Percentiles rank a stretch among this genome's conserved stretches.
Evolutionary conservation across 2,888 invertebrate genomes (phyloP).

Genomic region (Amiota communis): DNA sequence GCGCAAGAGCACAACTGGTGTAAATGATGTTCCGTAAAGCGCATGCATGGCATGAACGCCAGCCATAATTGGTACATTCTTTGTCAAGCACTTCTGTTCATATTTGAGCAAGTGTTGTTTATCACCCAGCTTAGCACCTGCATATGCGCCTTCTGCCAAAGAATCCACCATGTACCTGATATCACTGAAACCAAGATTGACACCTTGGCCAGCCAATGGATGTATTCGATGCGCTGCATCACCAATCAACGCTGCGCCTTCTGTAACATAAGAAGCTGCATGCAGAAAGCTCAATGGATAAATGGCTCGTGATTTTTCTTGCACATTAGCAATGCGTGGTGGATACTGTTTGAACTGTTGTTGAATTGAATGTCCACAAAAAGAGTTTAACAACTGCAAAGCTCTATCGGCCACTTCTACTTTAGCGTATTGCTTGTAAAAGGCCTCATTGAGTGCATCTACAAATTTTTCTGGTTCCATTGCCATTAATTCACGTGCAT

Average conservation of each 20-base stretch:
- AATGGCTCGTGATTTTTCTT: conserved; percentile 79
- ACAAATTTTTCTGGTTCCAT: conserved; percentile 87
- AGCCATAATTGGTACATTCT: conserved; percentile 91
- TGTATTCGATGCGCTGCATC: conserved; percentile 94
- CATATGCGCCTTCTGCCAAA: conserved; percentile 80
- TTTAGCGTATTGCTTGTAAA: conserved; percentile 74
- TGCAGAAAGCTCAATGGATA: conserved; percentile 96
- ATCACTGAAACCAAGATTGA: conserved; percentile 98
- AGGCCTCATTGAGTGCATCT: conserved; percentile 88
- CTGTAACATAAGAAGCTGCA: conserved; percentile 87
- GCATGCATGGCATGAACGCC: conserved; percentile 90
- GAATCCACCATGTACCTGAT: conserved; percentile 82
- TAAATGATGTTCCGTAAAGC: conserved; percentile 83
- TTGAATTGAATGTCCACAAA: conserved; percentile 52
- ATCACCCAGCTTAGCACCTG: conserved; percentile 84
- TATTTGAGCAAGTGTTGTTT: conserved; percentile 83
- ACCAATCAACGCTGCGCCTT: conserved; percentile 88
- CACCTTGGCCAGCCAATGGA: conserved; percentile 97
- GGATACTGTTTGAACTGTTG: conserved; percentile 70
- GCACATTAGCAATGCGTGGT: conserved; percentile 63
- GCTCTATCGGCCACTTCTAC: conserved; percentile 65
- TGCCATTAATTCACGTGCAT: conserved; percentile 83
- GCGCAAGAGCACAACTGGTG: conserved; percentile 85
- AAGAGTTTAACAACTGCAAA: conserved; percentile 75
- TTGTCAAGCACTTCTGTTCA: conserved; percentile 86